These are phyloP conservation scores for Tenodera sinensis DNA, from an alignment of 2,888 invertebrate species.

Conservation along the genomic window DNA sequence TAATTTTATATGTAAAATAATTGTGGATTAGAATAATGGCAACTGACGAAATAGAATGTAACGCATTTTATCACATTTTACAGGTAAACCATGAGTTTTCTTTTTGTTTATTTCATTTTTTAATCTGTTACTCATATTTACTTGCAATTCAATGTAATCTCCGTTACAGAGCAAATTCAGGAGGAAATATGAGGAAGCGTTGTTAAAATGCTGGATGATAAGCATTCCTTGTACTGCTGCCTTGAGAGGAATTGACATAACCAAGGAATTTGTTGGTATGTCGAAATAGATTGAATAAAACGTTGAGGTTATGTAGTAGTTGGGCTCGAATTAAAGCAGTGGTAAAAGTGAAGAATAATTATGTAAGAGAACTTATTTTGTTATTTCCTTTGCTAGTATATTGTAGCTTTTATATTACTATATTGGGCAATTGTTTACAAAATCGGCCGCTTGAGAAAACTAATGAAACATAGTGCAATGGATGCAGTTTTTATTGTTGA, in stretches of 20 bases:
- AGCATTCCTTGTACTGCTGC: slow-evolving; percentile 22
- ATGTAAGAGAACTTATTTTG: too few species aligned
- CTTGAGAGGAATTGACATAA: slow-evolving; percentile 26
- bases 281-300: neutral
- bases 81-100: slow-evolving; percentile 13
- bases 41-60: slow-evolving; percentile 27
- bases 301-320: too few species aligned
- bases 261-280: slow-evolving; percentile 27
- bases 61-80: slow-evolving; percentile 24
- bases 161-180: slow-evolving; percentile 23
- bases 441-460: too few species aligned
- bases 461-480: too few species aligned
- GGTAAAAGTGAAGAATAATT: too few species aligned
- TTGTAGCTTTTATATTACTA: too few species aligned
- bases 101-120: neutral
- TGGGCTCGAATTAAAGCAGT: too few species aligned
- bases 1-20: too few species aligned
- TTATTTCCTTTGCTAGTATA: too few species aligned
- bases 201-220: slow-evolving; percentile 25
- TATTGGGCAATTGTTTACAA: too few species aligned
- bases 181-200: slow-evolving; percentile 25
- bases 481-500: too few species aligned
- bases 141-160: too few species aligned
- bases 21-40: neutral
- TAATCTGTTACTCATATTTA: neutral